A percentile compares a stretch with the other conserved stretches of the same genome.
phyloP scores from a whole-genome alignment of 2,888 invertebrate species.

The Chouioia cunea region DNA sequence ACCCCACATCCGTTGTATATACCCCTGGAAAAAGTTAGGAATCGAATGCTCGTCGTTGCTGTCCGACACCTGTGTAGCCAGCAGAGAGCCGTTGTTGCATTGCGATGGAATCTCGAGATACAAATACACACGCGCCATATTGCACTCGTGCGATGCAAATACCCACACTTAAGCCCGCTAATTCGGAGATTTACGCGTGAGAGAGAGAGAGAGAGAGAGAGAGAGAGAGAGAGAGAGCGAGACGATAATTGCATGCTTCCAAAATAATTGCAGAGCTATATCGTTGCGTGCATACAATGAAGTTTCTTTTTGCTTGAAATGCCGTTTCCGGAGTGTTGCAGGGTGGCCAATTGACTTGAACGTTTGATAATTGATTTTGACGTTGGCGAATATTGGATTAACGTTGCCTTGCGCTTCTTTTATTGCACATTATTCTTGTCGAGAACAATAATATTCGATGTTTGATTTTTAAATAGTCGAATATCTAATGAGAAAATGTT shows the following conservation, averaged over 20 bases:
- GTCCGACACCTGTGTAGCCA: constrained; percentile 52
- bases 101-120: constrained; percentile 51
- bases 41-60: constrained; percentile 35
- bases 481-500: too few relatives aligned
- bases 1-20: too few relatives aligned
- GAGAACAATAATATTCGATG: too few relatives aligned
- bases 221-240: not conserved
- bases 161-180: constrained; percentile 51
- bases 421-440: too few relatives aligned
- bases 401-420: too few relatives aligned
- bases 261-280: constrained; percentile 24
- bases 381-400: too few relatives aligned
- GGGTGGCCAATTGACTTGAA: too few relatives aligned
- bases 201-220: not conserved
- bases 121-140: constrained; percentile 53
- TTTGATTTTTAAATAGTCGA: too few relatives aligned
- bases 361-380: too few relatives aligned
- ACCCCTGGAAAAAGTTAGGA: not conserved
- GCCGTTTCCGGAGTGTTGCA: not conserved
- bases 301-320: not conserved
- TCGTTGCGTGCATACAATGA: too few relatives aligned
- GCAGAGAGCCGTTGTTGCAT: constrained; percentile 48
- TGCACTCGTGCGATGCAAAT: constrained; percentile 52
- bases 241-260: constrained; percentile 37
- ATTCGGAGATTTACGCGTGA: constrained; percentile 43